Evolutionary conservation across 2,113 vertebrate genomes (phyloP).

Genomic region (Myodes glareolus): DNA sequence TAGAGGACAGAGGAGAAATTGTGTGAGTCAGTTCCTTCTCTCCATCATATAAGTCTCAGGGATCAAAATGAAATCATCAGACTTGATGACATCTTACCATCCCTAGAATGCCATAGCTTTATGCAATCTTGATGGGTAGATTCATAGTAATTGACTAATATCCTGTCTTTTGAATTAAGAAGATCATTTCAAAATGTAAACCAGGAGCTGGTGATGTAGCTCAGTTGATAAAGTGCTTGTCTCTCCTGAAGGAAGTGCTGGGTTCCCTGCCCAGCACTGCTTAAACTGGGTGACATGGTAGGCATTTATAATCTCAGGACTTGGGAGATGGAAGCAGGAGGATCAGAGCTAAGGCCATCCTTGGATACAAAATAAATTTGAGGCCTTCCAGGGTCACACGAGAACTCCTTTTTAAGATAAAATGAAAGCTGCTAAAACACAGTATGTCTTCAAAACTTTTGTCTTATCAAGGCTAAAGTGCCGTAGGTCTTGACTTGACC

Average conservation of each 20-base stretch:
- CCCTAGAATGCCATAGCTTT: neutral
- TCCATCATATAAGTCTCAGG: too few species aligned
- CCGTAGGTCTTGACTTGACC: neutral
- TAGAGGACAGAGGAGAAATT: neutral
- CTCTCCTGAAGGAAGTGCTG: neutral
- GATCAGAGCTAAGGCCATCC: neutral
- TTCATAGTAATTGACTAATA: neutral
- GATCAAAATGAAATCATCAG: neutral
- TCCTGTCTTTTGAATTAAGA: neutral
- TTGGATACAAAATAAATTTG: neutral
- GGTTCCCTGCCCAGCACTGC: neutral
- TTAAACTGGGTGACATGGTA: too few species aligned
- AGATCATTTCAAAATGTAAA: constrained; percentile 20
- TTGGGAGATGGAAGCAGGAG: too few species aligned
- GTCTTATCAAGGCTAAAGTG: neutral
- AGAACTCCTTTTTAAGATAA: neutral
- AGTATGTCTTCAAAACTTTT: neutral
- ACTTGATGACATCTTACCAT: neutral
- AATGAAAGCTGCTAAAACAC: neutral
- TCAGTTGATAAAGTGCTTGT: neutral
- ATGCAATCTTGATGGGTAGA: neutral
- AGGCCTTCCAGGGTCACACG: neutral
- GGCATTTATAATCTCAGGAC: neutral
- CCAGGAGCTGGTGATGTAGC: neutral
- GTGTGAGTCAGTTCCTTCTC: neutral